Evolutionary conservation across 35 echinoderm and acorn worm species (phyloP).

Genomic region (Holothuria glaberrima): DNA sequence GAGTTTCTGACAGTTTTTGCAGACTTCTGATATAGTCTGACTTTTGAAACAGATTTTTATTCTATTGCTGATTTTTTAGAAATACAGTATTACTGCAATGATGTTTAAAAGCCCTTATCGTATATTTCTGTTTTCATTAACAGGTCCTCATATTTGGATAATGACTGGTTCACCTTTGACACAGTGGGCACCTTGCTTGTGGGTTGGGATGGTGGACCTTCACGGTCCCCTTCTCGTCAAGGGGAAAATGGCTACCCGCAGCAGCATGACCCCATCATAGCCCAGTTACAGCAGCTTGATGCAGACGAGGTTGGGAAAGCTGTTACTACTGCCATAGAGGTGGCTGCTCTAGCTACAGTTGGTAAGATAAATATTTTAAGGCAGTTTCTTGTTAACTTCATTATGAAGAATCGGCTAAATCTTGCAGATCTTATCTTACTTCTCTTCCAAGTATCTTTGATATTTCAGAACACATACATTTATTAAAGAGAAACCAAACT

Average conservation of each 20-base stretch:
- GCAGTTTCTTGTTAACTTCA: no score
- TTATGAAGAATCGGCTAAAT: no score
- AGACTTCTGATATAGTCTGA: neutral
- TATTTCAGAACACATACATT: no score
- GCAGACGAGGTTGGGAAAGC: conserved; percentile 49
- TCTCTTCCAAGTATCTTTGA: neutral
- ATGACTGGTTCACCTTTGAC: conserved; percentile 98
- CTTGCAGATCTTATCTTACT: no score
- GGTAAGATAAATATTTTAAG: conserved; percentile 88
- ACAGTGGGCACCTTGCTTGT: conserved; percentile 83
- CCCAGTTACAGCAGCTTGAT: conserved; percentile 78
- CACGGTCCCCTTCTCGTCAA: conserved; percentile 61
- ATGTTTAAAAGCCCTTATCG: no score
- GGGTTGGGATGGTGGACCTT: conserved; percentile 96
- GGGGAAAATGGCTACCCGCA: conserved; percentile 48
- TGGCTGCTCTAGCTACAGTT: conserved; percentile 88
- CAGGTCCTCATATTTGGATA: conserved; percentile 96
- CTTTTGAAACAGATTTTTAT: neutral
- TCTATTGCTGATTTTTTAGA: neutral
- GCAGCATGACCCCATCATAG: conserved; percentile 69
- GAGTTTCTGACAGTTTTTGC: neutral
- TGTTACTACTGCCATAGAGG: conserved; percentile 82
- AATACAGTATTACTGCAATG: neutral
- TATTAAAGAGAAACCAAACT: no score
- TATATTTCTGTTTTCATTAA: no score